These are phyloP conservation scores for Drosophila melanica DNA, from an alignment of 1,140 invertebrate genomes.

Conservation along the genomic window DNA sequence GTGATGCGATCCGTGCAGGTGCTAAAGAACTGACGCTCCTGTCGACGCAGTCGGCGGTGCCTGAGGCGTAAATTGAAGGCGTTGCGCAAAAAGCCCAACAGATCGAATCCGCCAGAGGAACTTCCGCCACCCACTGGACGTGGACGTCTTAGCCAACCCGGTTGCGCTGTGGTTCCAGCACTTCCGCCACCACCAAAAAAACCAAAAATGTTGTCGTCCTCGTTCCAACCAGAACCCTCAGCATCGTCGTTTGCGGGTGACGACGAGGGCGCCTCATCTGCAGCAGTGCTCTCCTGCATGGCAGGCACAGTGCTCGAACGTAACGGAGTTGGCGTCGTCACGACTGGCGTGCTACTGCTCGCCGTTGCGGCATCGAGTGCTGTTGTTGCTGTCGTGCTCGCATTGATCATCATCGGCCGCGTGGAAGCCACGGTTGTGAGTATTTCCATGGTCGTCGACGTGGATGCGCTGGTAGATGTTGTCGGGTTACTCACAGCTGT, in stretches of 20 bases:
- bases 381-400: conserved; percentile 18
- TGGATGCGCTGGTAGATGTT: background rate
- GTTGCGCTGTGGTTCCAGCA: conserved; percentile 38
- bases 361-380: background rate
- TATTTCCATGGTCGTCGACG: background rate
- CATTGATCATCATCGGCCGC: conserved; percentile 4
- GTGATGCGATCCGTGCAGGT: conserved; percentile 89
- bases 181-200: conserved; percentile 41
- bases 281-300: conserved; percentile 16
- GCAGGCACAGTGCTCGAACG: conserved; percentile 53
- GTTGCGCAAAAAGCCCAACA: conserved; percentile 55
- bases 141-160: conserved; percentile 61
- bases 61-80: conserved; percentile 50
- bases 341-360: conserved; percentile 30
- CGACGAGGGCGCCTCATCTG: conserved; percentile 22
- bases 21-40: conserved; percentile 77
- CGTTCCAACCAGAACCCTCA: conserved; percentile 82
- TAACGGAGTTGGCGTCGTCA: conserved; percentile 45
- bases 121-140: conserved; percentile 51
- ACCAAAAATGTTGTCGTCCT: conserved; percentile 49
- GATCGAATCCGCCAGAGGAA: conserved; percentile 62
- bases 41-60: conserved; percentile 52
- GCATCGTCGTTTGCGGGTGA: conserved; percentile 63
- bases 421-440: conserved; percentile 3
- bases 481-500: background rate